A percentile compares a stretch with the other conserved stretches of the same genome.
These are phyloP conservation scores for Drosophila asahinai DNA, from an alignment of 1,140 invertebrate genomes.

Conservation along the genomic window DNA sequence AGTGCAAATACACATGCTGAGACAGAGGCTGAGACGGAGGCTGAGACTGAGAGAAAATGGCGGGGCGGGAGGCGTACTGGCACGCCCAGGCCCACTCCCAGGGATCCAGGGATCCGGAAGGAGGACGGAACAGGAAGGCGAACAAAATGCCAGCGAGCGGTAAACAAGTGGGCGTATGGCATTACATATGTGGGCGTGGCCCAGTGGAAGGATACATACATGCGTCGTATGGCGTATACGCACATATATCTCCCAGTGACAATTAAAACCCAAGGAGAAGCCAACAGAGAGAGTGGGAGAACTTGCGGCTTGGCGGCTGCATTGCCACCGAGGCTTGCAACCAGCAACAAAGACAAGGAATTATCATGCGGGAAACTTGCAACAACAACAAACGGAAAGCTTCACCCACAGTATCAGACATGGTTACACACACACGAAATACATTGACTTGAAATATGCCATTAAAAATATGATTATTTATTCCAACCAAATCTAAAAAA, in stretches of 20 bases:
- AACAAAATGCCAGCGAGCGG: constrained; percentile 53
- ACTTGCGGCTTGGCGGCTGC: constrained; percentile 30
- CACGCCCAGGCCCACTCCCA: constrained; percentile 15
- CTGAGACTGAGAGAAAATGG: constrained; percentile 3
- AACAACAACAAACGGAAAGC: constrained; percentile 15
- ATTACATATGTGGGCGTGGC: constrained; percentile 43
- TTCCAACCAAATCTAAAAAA: not conserved
- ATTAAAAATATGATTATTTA: not conserved
- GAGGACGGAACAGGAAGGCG: constrained; percentile 8
- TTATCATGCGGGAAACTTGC: not conserved
- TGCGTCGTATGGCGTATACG: not conserved
- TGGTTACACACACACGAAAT: not conserved
- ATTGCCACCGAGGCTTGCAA: constrained; percentile 32
- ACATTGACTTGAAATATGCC: not conserved
- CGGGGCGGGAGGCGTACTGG: constrained; percentile 1
- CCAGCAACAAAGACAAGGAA: constrained; percentile 11
- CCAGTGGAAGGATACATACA: constrained; percentile 7
- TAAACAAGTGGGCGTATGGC: constrained; percentile 58
- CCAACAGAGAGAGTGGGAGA: constrained; percentile 11
- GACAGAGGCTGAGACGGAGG: not conserved
- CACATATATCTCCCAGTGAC: constrained; percentile 26
- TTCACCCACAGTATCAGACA: not conserved
- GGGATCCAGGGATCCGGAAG: constrained; percentile 4
- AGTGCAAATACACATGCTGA: constrained; percentile 68
- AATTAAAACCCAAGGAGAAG: constrained; percentile 47